Evolutionary conservation across 2,888 invertebrate species (phyloP), one percentile per base, ranked within the genome.

Genomic region (Metacarcinus magister): DNA sequence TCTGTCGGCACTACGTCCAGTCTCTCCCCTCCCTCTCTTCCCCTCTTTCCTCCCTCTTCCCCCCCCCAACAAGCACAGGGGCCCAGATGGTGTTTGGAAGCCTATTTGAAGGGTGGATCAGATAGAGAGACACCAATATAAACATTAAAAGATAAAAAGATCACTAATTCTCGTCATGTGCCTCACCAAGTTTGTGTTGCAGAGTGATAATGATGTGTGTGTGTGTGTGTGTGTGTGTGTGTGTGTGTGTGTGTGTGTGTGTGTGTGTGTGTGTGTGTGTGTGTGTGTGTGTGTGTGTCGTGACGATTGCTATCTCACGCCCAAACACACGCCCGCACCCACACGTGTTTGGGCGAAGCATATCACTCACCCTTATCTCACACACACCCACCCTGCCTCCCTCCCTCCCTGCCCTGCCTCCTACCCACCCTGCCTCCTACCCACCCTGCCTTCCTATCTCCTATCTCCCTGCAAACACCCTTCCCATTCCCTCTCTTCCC

Each of bases 281-380:
- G 39, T 28, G 23, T 39, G 90, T 28, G 44, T 23, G 43, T 39
- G 90, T 39, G 43, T 28, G 90, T 28, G 90, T 90, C 90, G 39
- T 90, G 28, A 39, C 90, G 44, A 46, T 91, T 23, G 43, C 46
- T 91, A 91, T 46, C 46, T 91, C 44, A 91, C 44, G 23, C 23
- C 91, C 91, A 67, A 67, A 67, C 67, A 67, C 67, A 67, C 67
- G 67, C 67, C 44, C 91, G n/a, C 46, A n/a, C 46, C 32, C 82
- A 82, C 46, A 91, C 91, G 91, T 91, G 91, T 91, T 90, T 82
- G 82, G 32, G 8, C 32, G 32, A 28, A 13, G 82, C 10, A 28
- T 82, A 82, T 91, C 91, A 91, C 44, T 48, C 91, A 82, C 32
- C 32, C 82, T 82, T 82, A 82, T 82, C 82, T 82, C 32, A 23